A percentile compares a stretch with the other conserved stretches of the same genome.
Conservation (phyloP, 1,140 invertebrate genomes). For the Eurytemora carolleeae region DNA sequence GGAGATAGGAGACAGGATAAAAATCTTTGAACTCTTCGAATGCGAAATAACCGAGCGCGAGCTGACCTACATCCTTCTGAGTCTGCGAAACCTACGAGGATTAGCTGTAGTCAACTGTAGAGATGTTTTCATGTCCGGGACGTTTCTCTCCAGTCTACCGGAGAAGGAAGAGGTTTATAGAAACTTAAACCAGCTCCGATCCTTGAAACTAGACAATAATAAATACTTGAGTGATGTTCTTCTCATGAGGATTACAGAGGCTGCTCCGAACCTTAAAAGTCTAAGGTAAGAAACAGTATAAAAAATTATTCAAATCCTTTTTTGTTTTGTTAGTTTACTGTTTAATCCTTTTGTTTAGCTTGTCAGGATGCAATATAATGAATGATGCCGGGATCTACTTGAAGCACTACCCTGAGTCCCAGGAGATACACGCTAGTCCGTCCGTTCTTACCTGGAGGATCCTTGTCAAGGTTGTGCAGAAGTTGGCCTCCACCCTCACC, state of each 20-base stretch:
- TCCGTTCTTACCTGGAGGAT: neutral
- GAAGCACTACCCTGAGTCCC: neutral
- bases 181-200: neutral
- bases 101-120: neutral
- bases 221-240: neutral
- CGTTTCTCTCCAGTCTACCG: neutral
- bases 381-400: neutral
- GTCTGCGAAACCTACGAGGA: neutral
- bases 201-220: neutral
- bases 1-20: neutral
- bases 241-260: neutral
- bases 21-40: neutral
- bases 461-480: neutral
- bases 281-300: no score
- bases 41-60: neutral
- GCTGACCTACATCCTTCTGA: neutral
- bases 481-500: neutral
- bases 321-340: no score
- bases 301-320: no score
- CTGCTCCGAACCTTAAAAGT: no score
- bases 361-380: neutral
- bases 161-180: neutral
- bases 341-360: no score
- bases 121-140: neutral
- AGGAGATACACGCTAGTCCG: neutral